Conservation (phyloP, 2,888 invertebrate genomes). For the Lamproptera curius region DNA sequence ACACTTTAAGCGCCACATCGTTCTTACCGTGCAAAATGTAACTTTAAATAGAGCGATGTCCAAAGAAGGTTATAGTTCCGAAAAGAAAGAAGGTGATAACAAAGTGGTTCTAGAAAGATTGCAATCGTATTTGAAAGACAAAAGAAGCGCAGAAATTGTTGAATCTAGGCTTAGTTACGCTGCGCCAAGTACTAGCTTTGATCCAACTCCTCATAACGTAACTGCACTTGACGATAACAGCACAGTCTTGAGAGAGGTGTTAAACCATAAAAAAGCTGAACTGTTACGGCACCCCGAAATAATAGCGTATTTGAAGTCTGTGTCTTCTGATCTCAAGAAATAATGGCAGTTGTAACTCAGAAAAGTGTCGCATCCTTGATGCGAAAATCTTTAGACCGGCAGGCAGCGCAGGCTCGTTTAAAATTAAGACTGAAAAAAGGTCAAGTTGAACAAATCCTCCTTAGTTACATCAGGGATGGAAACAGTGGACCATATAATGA, state of each 20-base stretch:
- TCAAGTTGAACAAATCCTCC: conserved; percentile 65
- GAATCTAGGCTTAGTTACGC: conserved; percentile 48
- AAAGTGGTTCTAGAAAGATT: conserved; percentile 71
- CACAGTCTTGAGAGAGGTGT: conserved; percentile 62
- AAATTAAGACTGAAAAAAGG: conserved; percentile 61
- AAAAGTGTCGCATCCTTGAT: conserved; percentile 65
- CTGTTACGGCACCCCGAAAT: conserved; percentile 69
- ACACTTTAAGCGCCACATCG: too few species aligned
- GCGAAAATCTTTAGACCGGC: conserved; percentile 62
- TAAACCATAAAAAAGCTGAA: conserved; percentile 70
- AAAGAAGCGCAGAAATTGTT: conserved; percentile 51
- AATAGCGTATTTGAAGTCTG: conserved; percentile 56
- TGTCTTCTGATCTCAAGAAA: conserved; percentile 63
- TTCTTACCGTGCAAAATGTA: conserved; percentile 32
- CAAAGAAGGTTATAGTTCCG: conserved; percentile 72
- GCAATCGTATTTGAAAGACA: conserved; percentile 70
- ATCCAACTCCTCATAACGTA: conserved; percentile 37
- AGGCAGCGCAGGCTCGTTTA: conserved; percentile 53
- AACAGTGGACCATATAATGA: conserved; percentile 63
- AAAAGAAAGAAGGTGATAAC: conserved; percentile 69
- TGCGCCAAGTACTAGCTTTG: conserved; percentile 64
- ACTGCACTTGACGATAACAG: conserved; percentile 55
- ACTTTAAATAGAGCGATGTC: conserved; percentile 53
- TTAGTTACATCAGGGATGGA: conserved; percentile 53
- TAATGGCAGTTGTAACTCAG: conserved; percentile 63